A percentile compares a stretch with the other conserved stretches of the same genome.
These are phyloP conservation scores for Hydractinia symbiolongicarpus DNA, from an alignment of 30 jellyfish, hydroid and myxozoan genomes.

Conservation along the genomic window DNA sequence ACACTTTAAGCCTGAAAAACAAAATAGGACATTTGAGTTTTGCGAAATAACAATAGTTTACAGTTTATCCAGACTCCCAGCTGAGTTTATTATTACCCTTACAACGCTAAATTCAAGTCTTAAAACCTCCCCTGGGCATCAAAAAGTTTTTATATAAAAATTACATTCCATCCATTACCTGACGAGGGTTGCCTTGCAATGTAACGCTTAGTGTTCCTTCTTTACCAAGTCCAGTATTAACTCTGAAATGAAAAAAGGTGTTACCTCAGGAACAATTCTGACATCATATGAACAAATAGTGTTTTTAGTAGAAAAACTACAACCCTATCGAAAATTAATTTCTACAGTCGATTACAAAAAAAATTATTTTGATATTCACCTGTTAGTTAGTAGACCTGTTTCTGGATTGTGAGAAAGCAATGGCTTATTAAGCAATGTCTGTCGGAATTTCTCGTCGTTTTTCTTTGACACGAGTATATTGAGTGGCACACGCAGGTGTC, in stretches of 20 bases:
- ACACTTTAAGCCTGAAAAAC: too few species aligned
- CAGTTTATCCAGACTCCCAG: too few species aligned
- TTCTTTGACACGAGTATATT: conserved; percentile 57
- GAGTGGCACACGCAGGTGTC: conserved; percentile 73
- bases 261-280: background rate
- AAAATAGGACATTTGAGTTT: too few species aligned
- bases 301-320: too few species aligned
- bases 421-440: conserved; percentile 18
- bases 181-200: conserved; percentile 26
- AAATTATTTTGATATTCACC: conserved; percentile 7
- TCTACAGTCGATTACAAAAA: too few species aligned
- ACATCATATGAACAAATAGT: background rate
- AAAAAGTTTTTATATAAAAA: too few species aligned
- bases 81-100: too few species aligned
- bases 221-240: conserved; percentile 12
- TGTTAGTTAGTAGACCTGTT: conserved; percentile 45
- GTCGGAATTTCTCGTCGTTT: conserved; percentile 46
- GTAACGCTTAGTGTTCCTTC: conserved; percentile 13
- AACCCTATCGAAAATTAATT: too few species aligned
- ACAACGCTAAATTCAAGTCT: too few species aligned
- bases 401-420: conserved; percentile 31
- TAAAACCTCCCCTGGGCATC: too few species aligned
- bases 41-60: too few species aligned
- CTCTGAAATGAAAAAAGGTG: conserved; percentile 1
- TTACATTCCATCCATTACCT: background rate